Evolutionary conservation across 2,113 vertebrate genomes (phyloP), one percentile per base, ranked within the genome.

Genomic region (Eretmochelys imbricata): DNA sequence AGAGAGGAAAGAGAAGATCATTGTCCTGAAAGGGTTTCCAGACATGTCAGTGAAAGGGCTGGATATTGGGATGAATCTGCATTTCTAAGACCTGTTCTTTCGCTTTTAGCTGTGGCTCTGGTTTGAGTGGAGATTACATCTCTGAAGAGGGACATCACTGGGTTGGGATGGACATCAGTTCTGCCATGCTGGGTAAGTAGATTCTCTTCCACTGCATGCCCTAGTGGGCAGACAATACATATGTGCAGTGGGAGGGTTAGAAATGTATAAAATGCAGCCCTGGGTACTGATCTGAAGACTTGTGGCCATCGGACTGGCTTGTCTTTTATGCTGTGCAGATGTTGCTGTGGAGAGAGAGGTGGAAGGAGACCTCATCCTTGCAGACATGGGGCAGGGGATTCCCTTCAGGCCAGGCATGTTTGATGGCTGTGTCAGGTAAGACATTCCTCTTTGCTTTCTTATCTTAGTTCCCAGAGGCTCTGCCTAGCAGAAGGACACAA

Each of bases 101-200:
- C 20, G 49, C 19, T 97, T 95, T 42, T 80, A 99, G 99, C 87
- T 99, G 99, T 3, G 99, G 99, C 46, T 99, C 99, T 16, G 99
- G 99, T 22, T 98, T 99, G 94, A 99, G 99, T 38, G 99, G 99
- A 65, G 99, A 99, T 97, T 98, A 98, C 91, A 98, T 99, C 82
- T 98, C 99, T 0, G 98, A 99, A 3, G 98, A 99, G 57, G 99
- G 99, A 5, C 99, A 99, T 97, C 98, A 97, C 82, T 99, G 99
- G 99, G 98, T 99, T 8, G 99, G 99, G 78, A 91, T 99, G 5
- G 99, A 99, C 97, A 99, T 99, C 98, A 99, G 99, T 95, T 95
- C 98, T 1, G 99, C 99, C 87, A 99, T 99, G 99, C 95, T 99
- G 89, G 99, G 99, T 99, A 86, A 97, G 99, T 97, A 8, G 3